Conservation (phyloP, 1,140 invertebrate genomes). For the Palaemon carinicauda region DNA sequence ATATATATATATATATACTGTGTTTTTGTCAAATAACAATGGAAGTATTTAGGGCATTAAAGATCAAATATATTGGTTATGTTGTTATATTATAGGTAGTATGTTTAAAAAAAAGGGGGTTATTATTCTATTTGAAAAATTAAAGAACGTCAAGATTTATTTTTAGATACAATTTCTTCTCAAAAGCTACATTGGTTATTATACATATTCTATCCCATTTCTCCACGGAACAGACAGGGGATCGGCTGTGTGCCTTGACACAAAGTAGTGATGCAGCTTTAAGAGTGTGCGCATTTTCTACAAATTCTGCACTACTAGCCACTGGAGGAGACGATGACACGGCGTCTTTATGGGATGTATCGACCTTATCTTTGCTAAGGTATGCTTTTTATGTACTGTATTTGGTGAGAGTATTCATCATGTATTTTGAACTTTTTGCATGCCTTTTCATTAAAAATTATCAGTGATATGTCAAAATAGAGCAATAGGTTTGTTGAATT, state of each 20-base stretch:
- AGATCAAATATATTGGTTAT: too few relatives aligned
- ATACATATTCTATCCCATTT: neutral
- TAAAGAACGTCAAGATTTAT: too few relatives aligned
- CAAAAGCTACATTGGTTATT: too few relatives aligned
- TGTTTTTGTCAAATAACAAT: too few relatives aligned
- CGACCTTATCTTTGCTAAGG: constrained; percentile 61
- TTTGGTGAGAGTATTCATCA: neutral
- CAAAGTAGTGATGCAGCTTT: constrained; percentile 70
- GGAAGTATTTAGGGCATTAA: too few relatives aligned
- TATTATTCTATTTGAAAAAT: too few relatives aligned
- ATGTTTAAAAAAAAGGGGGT: too few relatives aligned
- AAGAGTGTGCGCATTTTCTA: constrained; percentile 74
- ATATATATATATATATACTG: too few relatives aligned
- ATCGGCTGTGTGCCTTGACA: constrained; percentile 64
- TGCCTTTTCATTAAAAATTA: neutral
- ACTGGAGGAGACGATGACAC: constrained; percentile 80
- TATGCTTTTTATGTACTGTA: neutral
- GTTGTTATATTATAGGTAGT: too few relatives aligned
- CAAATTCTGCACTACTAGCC: constrained; percentile 72
- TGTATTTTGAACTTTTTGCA: neutral
- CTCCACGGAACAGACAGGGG: constrained; percentile 68
- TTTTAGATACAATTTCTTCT: too few relatives aligned
- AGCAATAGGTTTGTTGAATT: neutral
- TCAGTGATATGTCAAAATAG: neutral
- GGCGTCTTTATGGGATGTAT: constrained; percentile 78